Percentiles rank a stretch among this genome's conserved stretches.
Evolutionary conservation across 2,113 vertebrate genomes (phyloP).

Genomic region (Gila orcuttii): DNA sequence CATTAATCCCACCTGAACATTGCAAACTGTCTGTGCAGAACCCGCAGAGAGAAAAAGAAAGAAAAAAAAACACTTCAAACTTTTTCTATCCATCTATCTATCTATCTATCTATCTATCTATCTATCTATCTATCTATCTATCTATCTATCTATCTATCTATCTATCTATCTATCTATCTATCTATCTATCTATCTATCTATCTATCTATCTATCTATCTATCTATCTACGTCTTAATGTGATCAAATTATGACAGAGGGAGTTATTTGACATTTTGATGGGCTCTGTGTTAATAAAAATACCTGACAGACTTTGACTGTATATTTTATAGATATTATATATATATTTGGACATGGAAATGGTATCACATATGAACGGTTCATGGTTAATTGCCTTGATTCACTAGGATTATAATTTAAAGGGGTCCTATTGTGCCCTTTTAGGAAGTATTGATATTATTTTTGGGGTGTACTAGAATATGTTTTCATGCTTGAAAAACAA

Average conservation of each 20-base stretch:
- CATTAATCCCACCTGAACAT: slow-evolving; percentile 76
- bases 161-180: not conserved
- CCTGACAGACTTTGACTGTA: slow-evolving; percentile 3
- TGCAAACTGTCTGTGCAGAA: slow-evolving; percentile 54
- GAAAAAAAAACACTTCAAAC: slow-evolving; percentile 25
- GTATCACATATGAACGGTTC: not conserved
- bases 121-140: not conserved
- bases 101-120: not conserved
- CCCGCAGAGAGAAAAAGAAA: slow-evolving; percentile 39
- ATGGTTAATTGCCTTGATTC: not conserved
- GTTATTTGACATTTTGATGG: slow-evolving; percentile 51
- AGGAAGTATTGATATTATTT: too few species aligned
- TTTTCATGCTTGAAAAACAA: too few species aligned
- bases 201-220: not conserved
- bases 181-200: slow-evolving; percentile 19
- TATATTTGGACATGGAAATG: slow-evolving; percentile 5
- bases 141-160: not conserved
- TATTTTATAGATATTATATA: not conserved
- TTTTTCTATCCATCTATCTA: slow-evolving; percentile 41
- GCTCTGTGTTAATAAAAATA: slow-evolving; percentile 3
- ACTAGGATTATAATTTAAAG: not conserved
- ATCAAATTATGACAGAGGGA: slow-evolving; percentile 42
- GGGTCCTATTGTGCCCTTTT: too few species aligned
- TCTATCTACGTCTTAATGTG: slow-evolving; percentile 31
- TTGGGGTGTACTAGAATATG: too few species aligned